phyloP scores from a whole-genome alignment of 2,113 vertebrate genomes.

The Pelodiscus sinensis region DNA sequence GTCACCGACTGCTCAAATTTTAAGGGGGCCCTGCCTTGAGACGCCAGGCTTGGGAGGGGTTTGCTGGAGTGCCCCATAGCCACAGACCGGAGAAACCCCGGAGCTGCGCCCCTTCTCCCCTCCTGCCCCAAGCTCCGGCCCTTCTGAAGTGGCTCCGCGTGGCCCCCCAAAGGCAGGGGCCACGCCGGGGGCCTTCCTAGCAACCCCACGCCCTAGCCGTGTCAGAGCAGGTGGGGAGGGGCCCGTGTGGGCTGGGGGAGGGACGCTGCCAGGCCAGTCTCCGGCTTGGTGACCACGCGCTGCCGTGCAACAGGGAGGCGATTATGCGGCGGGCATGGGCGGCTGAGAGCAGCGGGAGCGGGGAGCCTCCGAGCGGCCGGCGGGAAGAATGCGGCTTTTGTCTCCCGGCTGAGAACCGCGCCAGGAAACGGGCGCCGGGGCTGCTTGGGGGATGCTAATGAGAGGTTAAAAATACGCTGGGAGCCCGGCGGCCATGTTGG shows the following conservation, averaged over 20 bases:
- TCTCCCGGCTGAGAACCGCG: not conserved
- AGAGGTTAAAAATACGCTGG: slow-evolving; percentile 39
- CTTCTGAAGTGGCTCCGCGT: not conserved
- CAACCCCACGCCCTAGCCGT: not conserved
- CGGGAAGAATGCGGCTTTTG: slow-evolving; percentile 54
- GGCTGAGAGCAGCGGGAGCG: not conserved
- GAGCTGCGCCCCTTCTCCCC: too few relatives aligned
- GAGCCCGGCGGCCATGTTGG: slow-evolving; percentile 2
- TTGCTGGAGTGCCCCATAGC: not conserved
- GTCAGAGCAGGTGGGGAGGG: not conserved
- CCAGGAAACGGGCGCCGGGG: not conserved
- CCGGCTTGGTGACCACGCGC: not conserved
- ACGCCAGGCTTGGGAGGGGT: not conserved
- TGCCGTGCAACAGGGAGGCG: not conserved
- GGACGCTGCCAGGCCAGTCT: not conserved
- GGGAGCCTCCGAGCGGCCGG: not conserved
- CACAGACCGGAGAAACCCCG: not conserved
- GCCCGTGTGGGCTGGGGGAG: too few relatives aligned
- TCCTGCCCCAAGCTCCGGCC: too few relatives aligned
- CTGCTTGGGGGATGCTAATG: slow-evolving; percentile 30
- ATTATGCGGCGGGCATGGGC: not conserved
- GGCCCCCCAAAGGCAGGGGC: not conserved
- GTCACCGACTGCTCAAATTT: not conserved
- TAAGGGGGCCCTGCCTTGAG: not conserved
- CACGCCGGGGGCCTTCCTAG: not conserved